Conservation (phyloP, 2,888 invertebrate genomes). For the Ephialtes manifestator region DNA sequence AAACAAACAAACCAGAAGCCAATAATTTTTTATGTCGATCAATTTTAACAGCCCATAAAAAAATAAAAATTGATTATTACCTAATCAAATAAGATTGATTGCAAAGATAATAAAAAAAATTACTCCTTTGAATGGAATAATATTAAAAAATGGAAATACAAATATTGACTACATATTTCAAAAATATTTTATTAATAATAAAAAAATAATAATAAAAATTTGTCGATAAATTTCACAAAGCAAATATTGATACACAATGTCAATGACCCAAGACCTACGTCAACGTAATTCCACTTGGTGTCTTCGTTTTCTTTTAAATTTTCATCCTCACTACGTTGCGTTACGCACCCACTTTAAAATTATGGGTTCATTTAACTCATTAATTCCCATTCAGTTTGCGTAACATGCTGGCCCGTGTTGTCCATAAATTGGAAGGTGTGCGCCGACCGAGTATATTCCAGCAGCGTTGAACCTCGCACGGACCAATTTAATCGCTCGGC, state of each 20-base stretch:
- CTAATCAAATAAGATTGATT: too few relatives aligned
- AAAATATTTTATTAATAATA: neutral
- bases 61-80: too few relatives aligned
- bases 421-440: constrained; percentile 52
- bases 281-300: neutral
- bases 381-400: constrained; percentile 43
- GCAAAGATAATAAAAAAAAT: too few relatives aligned
- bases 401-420: constrained; percentile 29
- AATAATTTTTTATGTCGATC: too few relatives aligned
- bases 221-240: neutral
- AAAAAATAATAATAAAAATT: neutral
- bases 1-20: too few relatives aligned
- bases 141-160: too few relatives aligned
- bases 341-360: constrained; percentile 27
- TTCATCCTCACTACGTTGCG: neutral
- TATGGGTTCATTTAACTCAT: constrained; percentile 35
- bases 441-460: constrained; percentile 18
- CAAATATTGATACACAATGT: neutral
- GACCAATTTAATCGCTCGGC: constrained; percentile 43
- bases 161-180: too few relatives aligned
- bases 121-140: too few relatives aligned
- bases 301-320: constrained; percentile 6
- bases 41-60: too few relatives aligned
- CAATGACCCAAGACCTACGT: constrained; percentile 36
- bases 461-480: constrained; percentile 5